These are phyloP conservation scores for Zoanthus gigantus DNA, from an alignment of 92 coral and sea anemone species.

Conservation along the genomic window DNA sequence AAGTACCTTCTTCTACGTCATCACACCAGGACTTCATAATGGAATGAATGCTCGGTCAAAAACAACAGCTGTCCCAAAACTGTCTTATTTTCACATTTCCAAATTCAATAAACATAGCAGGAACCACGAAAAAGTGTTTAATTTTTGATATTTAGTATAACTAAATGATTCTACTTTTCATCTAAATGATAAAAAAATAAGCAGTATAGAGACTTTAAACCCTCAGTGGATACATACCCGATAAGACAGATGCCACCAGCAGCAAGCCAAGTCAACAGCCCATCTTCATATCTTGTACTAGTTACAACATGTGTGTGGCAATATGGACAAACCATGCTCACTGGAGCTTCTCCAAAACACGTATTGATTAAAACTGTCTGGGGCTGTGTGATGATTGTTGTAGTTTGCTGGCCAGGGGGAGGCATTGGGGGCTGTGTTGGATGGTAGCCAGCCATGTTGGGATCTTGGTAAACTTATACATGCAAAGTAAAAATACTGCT, in stretches of 20 bases:
- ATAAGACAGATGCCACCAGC: conserved; percentile 87
- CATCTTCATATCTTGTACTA: conserved; percentile 86
- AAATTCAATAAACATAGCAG: too few species aligned
- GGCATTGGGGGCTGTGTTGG: conserved; percentile 44
- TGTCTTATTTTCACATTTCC: too few species aligned
- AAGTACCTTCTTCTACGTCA: too few species aligned
- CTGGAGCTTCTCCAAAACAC: conserved; percentile 84
- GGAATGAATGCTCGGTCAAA: too few species aligned
- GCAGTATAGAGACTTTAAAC: too few species aligned
- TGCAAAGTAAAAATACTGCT: background rate
- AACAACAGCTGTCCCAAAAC: too few species aligned
- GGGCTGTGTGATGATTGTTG: conserved; percentile 84
- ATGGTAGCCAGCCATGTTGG: conserved; percentile 48
- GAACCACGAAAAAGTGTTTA: too few species aligned
- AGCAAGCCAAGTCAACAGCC: conserved; percentile 87
- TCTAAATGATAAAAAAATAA: too few species aligned
- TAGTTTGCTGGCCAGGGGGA: conserved; percentile 42
- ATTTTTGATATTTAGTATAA: too few species aligned
- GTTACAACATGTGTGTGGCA: conserved; percentile 96
- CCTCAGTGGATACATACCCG: conserved; percentile 63
- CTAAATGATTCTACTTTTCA: too few species aligned
- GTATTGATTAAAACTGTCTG: conserved; percentile 67
- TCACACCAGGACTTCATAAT: too few species aligned
- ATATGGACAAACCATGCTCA: conserved; percentile 96
- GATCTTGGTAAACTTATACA: conserved; percentile 29